phyloP scores from a whole-genome alignment of 2,888 invertebrate species.

The Morpho achilles region DNA sequence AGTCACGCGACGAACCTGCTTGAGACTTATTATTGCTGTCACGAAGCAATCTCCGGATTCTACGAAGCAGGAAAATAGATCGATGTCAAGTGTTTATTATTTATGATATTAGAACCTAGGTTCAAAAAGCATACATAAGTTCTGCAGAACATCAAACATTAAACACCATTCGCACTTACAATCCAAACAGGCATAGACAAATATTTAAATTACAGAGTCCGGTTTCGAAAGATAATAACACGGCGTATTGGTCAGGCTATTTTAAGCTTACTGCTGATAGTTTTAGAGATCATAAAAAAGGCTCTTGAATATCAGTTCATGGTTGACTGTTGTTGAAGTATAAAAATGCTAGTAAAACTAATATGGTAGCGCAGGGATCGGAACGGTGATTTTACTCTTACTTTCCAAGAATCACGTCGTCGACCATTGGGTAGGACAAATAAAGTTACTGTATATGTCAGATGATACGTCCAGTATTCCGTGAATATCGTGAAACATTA shows the following conservation, averaged over 20 bases:
- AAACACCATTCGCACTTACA: constrained; percentile 78
- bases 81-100: constrained; percentile 65
- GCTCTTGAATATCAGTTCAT: constrained; percentile 34
- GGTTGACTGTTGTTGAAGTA: constrained; percentile 35
- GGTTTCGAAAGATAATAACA: constrained; percentile 53
- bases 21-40: constrained; percentile 13
- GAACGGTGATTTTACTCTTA: constrained; percentile 50
- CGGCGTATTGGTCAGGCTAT: constrained; percentile 44
- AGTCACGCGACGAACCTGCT: constrained; percentile 20
- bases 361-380: constrained; percentile 62
- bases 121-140: constrained; percentile 56
- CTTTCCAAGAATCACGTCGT: constrained; percentile 53
- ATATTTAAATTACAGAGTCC: constrained; percentile 69
- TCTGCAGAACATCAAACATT: constrained; percentile 72
- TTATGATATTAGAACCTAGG: constrained; percentile 53
- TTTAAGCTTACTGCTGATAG: constrained; percentile 43
- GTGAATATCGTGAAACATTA: constrained; percentile 12
- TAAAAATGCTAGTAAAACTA: constrained; percentile 59
- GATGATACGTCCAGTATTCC: constrained; percentile 30
- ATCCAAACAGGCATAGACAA: constrained; percentile 72
- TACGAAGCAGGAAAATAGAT: constrained; percentile 38
- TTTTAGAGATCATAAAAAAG: constrained; percentile 42
- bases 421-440: constrained; percentile 6
- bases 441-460: constrained; percentile 5
- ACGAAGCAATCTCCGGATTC: constrained; percentile 16